phyloP scores from a whole-genome alignment of 2,113 vertebrate genomes.

The Gallinago paraguaiae region DNA sequence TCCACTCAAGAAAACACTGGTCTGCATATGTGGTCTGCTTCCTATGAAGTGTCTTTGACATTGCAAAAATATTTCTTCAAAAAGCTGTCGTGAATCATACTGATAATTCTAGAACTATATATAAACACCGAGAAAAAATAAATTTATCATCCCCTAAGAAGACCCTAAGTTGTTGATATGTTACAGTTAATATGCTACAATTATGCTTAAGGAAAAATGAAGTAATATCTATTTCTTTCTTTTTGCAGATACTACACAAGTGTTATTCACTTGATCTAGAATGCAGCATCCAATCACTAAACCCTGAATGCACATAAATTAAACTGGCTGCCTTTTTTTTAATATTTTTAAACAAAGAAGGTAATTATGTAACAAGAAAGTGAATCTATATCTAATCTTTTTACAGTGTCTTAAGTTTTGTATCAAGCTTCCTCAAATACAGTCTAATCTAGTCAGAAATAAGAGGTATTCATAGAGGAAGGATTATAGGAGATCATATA shows the following conservation, averaged over 20 bases:
- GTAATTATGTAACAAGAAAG: background rate
- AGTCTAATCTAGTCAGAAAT: background rate
- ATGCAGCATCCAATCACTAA: background rate
- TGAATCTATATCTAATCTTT: background rate
- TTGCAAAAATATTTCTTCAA: background rate
- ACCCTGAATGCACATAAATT: background rate
- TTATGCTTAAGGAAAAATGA: background rate
- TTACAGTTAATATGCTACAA: background rate
- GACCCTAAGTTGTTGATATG: rapidly evolving
- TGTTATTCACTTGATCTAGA: background rate
- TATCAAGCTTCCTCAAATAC: background rate
- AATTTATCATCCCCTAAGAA: background rate
- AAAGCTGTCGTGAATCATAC: background rate
- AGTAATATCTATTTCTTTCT: background rate
- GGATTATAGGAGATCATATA: background rate
- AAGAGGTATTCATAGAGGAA: background rate
- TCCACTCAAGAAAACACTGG: background rate
- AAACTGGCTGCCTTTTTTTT: background rate
- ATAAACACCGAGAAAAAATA: background rate
- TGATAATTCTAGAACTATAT: background rate
- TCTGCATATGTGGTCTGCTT: background rate
- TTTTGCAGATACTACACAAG: background rate
- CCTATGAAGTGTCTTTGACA: background rate
- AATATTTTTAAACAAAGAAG: background rate
- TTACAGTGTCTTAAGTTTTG: background rate